Percentiles rank a stretch among this genome's conserved stretches.
Conservation (phyloP, 2,113 vertebrate species). For the Holacanthus passer region DNA sequence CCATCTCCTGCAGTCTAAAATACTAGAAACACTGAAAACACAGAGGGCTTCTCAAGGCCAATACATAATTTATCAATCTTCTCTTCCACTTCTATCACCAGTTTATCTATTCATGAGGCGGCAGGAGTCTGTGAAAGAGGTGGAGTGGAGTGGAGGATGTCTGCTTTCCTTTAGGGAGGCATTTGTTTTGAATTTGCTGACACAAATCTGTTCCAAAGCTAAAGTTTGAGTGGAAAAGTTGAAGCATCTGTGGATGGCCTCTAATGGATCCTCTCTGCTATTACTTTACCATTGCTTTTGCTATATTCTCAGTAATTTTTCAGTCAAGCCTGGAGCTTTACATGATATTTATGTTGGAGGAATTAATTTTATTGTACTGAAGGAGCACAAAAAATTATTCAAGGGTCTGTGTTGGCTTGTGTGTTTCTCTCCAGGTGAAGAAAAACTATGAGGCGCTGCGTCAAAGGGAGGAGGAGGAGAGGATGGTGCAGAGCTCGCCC, state of each 20-base stretch:
- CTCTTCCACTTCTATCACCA: constrained; percentile 24
- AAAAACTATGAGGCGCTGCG: constrained; percentile 99
- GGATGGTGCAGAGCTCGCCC: constrained; percentile 91
- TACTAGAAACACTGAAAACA: constrained; percentile 38
- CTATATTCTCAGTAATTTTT: neutral
- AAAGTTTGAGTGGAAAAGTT: neutral
- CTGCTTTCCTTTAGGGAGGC: constrained; percentile 31
- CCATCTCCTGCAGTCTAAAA: constrained; percentile 14
- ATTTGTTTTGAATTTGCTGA: constrained; percentile 35
- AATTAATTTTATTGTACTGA: neutral
- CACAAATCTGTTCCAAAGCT: neutral
- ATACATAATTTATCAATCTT: constrained; percentile 64
- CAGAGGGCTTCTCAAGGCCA: constrained; percentile 14
- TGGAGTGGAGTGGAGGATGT: constrained; percentile 25
- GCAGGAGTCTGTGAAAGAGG: constrained; percentile 41
- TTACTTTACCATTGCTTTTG: neutral
- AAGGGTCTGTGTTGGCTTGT: neutral
- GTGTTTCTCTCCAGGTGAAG: constrained; percentile 88
- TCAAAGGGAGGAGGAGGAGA: constrained; percentile 97
- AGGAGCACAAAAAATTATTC: neutral
- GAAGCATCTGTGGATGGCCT: neutral
- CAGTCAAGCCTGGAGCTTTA: neutral
- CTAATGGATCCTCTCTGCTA: neutral
- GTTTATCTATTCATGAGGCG: constrained; percentile 74
- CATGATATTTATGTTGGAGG: neutral